phyloP scores from a whole-genome alignment of 2,113 vertebrate genomes.

The Pollimyrus isidori region DNA sequence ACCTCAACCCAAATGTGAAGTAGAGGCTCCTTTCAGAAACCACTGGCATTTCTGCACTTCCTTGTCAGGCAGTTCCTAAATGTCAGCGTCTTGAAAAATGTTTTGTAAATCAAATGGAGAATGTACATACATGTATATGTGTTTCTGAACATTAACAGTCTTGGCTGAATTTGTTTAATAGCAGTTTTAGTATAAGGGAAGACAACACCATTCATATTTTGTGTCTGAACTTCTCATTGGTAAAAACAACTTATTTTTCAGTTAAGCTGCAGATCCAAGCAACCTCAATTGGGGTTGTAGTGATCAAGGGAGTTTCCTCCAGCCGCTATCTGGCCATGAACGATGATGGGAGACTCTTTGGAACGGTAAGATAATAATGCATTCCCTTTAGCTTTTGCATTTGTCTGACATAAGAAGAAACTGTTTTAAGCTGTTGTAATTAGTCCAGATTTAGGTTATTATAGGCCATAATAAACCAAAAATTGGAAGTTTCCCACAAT shows the following conservation, averaged over 20 bases:
- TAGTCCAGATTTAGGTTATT: background rate
- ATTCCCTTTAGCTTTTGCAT: background rate
- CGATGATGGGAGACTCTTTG: slow-evolving; percentile 81
- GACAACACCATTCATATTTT: background rate
- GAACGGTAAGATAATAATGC: slow-evolving; percentile 55
- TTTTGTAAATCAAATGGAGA: background rate
- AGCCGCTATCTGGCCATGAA: slow-evolving; percentile 96
- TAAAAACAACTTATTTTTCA: slow-evolving; percentile 36
- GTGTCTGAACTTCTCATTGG: background rate
- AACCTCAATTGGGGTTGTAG: slow-evolving; percentile 83
- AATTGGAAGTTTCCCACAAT: background rate
- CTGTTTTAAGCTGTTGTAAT: background rate
- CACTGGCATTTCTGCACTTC: background rate
- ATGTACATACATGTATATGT: background rate
- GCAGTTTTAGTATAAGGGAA: background rate
- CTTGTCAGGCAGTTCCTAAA: background rate
- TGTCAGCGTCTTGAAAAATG: background rate
- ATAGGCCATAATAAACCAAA: background rate
- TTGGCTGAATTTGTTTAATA: background rate
- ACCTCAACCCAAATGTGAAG: background rate
- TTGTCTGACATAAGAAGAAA: background rate
- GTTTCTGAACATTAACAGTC: background rate
- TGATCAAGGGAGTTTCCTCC: slow-evolving; percentile 85
- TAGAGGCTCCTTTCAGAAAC: background rate
- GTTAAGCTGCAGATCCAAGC: slow-evolving; percentile 96